These are phyloP conservation scores for Bombus picipes DNA, from an alignment of 1,140 invertebrate species.

Conservation along the genomic window DNA sequence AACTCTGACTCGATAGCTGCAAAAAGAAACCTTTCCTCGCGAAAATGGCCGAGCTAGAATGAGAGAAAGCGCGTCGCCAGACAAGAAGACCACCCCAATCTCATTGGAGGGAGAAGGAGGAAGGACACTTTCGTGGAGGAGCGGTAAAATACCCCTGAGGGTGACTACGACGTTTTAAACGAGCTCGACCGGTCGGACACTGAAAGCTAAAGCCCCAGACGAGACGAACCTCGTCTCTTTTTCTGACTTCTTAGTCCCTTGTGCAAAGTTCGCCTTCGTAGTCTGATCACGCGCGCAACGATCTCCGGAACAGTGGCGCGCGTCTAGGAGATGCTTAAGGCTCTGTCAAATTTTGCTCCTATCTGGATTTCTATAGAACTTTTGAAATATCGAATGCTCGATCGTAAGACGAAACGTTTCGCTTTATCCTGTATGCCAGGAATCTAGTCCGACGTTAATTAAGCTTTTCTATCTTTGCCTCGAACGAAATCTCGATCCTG, in stretches of 20 bases:
- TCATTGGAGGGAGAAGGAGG: neutral
- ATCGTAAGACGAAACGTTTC: neutral
- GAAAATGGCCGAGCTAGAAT: neutral
- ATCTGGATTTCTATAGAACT: conserved; percentile 15
- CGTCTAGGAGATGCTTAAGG: neutral
- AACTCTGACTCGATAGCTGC: conserved; percentile 45
- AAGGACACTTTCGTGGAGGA: neutral
- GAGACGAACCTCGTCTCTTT: neutral
- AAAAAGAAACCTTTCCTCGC: neutral
- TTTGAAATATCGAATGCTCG: neutral
- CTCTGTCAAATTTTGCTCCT: conserved; percentile 12
- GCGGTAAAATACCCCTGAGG: conserved; percentile 23
- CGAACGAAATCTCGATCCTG: no score
- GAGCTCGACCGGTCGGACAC: conserved; percentile 10
- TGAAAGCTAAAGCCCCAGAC: conserved; percentile 12
- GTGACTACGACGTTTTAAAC: conserved; percentile 48
- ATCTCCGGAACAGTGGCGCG: conserved; percentile 6
- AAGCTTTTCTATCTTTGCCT: neutral
- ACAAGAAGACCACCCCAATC: no score
- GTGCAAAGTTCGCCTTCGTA: conserved; percentile 4
- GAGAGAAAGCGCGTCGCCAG: neutral
- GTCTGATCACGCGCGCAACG: conserved; percentile 60
- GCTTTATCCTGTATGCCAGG: neutral
- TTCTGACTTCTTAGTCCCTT: neutral
- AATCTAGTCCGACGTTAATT: no score